phyloP scores from a whole-genome alignment of 2,797 vertebrate species.

The Pachyuromys duprasi region DNA sequence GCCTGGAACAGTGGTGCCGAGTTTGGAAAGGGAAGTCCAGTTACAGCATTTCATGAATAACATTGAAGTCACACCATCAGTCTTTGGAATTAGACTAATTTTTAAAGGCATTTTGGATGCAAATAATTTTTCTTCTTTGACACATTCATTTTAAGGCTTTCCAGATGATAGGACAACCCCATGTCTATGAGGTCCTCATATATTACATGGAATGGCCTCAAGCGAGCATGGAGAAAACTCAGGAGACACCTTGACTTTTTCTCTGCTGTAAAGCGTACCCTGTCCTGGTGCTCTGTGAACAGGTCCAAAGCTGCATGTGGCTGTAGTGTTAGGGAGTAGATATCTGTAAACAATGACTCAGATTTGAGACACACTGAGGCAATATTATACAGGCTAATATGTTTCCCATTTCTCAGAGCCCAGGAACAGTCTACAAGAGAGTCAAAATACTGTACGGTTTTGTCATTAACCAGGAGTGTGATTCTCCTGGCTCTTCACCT shows the following conservation, averaged over 20 bases:
- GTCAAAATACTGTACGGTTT: neutral
- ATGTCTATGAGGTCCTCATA: neutral
- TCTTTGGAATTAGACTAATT: slow-evolving; percentile 47
- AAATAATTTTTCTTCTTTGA: slow-evolving; percentile 58
- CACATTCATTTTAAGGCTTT: neutral
- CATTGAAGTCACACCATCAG: neutral
- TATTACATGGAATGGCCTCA: neutral
- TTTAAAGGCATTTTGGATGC: slow-evolving; percentile 27
- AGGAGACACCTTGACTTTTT: neutral
- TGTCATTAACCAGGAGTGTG: neutral
- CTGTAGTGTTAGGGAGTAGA: neutral
- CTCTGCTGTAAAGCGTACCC: neutral
- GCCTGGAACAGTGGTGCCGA: neutral
- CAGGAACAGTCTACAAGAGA: neutral
- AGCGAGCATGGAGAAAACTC: neutral
- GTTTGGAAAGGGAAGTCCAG: slow-evolving; percentile 32
- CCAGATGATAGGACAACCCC: neutral
- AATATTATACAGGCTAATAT: neutral
- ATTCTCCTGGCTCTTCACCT: slow-evolving; percentile 2
- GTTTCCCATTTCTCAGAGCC: neutral
- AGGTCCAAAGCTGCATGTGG: neutral
- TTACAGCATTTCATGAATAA: neutral
- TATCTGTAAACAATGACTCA: neutral
- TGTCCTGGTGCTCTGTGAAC: neutral
- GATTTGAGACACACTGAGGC: neutral